Evolutionary conservation across 2,797 vertebrate genomes (phyloP), one percentile per base, ranked within the genome.

Genomic region (Coilia nasus): DNA sequence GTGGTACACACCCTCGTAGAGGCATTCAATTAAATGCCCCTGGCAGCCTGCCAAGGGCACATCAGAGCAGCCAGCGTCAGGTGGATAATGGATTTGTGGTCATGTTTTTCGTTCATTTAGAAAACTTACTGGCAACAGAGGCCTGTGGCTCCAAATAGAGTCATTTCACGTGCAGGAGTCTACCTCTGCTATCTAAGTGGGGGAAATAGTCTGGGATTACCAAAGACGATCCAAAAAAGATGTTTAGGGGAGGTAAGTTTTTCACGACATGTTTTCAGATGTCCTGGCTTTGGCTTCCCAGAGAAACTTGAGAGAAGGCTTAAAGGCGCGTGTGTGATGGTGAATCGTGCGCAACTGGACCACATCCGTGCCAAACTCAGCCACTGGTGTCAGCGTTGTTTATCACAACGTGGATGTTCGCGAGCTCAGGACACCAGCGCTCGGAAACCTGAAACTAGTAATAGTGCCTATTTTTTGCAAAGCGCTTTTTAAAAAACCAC

Each of bases 31-130:
- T 78, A 78, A 78, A 78, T 78, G 17, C 31, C 19, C 17, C 17
- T 89, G 86, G 85, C 83, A 31, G 59, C 60, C 81, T n/a, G 86
- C 87, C 85, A 88, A 82, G 28, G 28, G 67, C 86, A 47, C 85
- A 60, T 28, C 84, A 50, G 81, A 84, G 62, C 83, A 57, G 84
- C 85, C 57, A 17, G 82, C 80, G 46, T 80, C 80, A 84, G 82
- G 86, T 83, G 83, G 60, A 84, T 85, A 86, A 89, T 82, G 35
- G 78, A 54, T 82, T 83, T 86, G 86, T 86, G 87, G 84, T 88
- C 83, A 85, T 87, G 87, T 88, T 28, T 82, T 56, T 54, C 81
- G 83, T 60, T 83, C 71, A 62, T 87, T 87, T 83, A 88, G 71
- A 78, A 44, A 89, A 84, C 60, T 83, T 86, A 47, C 23, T 75